Percentiles rank a stretch among this genome's conserved stretches.
Conservation (phyloP, 2,113 vertebrate species). For the Numenius arquata region DNA sequence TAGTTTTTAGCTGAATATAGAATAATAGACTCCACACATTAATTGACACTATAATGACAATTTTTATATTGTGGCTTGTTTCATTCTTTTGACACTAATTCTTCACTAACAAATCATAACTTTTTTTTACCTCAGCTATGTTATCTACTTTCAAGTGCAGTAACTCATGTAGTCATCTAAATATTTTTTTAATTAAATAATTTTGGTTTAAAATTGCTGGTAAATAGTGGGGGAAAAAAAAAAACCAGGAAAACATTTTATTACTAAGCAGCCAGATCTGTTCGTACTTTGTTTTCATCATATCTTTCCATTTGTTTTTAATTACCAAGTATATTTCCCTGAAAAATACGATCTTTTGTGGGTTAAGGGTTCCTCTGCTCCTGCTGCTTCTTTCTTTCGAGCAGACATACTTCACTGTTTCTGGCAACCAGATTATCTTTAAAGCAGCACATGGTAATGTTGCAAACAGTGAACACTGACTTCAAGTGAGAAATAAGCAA, state of each 20-base stretch:
- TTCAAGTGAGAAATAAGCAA: not conserved
- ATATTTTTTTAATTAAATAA: not conserved
- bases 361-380: conserved; percentile 13
- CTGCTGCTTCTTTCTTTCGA: conserved; percentile 17
- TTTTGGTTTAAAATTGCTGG: not conserved
- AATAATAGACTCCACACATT: not conserved
- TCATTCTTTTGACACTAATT: not conserved
- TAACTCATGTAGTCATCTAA: not conserved
- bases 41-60: not conserved
- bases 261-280: not conserved
- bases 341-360: not conserved
- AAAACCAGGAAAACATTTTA: not conserved
- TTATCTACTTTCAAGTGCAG: not conserved
- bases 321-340: not conserved
- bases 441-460: not conserved
- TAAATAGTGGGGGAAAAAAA: not conserved
- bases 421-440: conserved; percentile 40
- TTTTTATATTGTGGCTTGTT: not conserved
- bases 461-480: not conserved
- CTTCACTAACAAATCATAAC: not conserved
- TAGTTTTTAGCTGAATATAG: not conserved
- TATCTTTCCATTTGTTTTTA: conserved; percentile 24
- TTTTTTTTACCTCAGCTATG: not conserved
- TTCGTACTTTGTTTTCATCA: not conserved
- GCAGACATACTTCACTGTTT: not conserved